phyloP scores from a whole-genome alignment of 1,140 invertebrate species.

The Drosophila miranda region DNA sequence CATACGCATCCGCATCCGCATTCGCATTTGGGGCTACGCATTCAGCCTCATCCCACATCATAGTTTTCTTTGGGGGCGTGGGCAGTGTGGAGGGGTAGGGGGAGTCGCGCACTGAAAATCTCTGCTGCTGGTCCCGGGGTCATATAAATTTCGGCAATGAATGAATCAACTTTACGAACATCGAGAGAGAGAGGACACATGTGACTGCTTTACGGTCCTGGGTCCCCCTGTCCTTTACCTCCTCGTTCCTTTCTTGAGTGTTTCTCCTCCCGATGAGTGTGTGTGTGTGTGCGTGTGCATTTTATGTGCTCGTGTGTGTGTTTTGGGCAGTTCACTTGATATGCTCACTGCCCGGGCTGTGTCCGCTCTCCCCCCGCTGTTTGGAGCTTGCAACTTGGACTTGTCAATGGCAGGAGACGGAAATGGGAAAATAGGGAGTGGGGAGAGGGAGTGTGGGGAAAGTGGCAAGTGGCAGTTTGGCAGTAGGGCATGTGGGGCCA shows the following conservation, averaged over 20 bases:
- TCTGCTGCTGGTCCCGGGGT: slow-evolving; percentile 32
- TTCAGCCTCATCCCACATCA: slow-evolving; percentile 21
- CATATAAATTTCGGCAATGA: slow-evolving; percentile 75
- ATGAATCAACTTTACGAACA: slow-evolving; percentile 78
- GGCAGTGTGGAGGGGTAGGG: too few species aligned
- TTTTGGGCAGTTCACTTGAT: slow-evolving; percentile 70
- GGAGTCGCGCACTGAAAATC: too few species aligned
- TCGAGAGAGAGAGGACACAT: slow-evolving; percentile 53
- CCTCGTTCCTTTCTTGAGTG: background rate
- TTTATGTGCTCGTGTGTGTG: slow-evolving; percentile 47
- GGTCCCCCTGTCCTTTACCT: background rate
- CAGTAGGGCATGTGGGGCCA: too few species aligned
- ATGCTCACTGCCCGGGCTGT: slow-evolving; percentile 28
- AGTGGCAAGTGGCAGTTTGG: background rate
- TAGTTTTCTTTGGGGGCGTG: background rate
- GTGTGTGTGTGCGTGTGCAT: slow-evolving; percentile 22
- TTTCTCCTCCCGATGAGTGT: background rate
- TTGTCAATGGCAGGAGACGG: slow-evolving; percentile 66
- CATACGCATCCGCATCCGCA: slow-evolving; percentile 10
- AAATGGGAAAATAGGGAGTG: slow-evolving; percentile 8
- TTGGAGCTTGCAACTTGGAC: slow-evolving; percentile 56
- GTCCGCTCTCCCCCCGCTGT: slow-evolving; percentile 7
- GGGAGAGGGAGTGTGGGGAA: background rate
- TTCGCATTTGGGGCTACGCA: background rate
- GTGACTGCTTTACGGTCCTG: slow-evolving; percentile 58